phyloP scores from a whole-genome alignment of 2,113 vertebrate genomes.

The Uropsilus gracilis region DNA sequence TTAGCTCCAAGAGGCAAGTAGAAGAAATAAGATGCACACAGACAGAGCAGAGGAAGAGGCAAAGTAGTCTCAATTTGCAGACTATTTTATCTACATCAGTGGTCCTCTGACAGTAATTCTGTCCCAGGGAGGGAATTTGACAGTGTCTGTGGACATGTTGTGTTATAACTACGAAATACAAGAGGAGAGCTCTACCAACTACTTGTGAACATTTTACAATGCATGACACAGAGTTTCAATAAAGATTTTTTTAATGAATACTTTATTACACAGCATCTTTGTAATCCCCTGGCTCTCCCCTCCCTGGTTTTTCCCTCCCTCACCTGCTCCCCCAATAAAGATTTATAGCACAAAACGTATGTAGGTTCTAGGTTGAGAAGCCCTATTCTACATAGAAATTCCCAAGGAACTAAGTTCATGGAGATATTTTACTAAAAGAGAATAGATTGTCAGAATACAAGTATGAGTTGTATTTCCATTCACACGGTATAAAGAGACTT shows the following conservation, averaged over 20 bases:
- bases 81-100: background rate
- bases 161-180: background rate
- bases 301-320: no score
- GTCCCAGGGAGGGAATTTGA: background rate
- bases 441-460: background rate
- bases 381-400: background rate
- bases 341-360: background rate
- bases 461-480: background rate
- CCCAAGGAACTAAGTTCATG: background rate
- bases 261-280: no score
- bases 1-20: background rate
- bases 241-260: no score
- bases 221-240: background rate
- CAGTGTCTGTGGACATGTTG: background rate
- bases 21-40: background rate
- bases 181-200: background rate
- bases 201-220: background rate
- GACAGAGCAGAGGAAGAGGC: no score
- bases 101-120: background rate
- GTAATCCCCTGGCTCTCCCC: no score
- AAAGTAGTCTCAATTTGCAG: background rate
- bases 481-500: background rate
- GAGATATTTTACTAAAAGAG: background rate
- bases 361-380: background rate
- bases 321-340: background rate